Conservation (phyloP, 2,797 vertebrate genomes). For the Pogoniulus pusillus region DNA sequence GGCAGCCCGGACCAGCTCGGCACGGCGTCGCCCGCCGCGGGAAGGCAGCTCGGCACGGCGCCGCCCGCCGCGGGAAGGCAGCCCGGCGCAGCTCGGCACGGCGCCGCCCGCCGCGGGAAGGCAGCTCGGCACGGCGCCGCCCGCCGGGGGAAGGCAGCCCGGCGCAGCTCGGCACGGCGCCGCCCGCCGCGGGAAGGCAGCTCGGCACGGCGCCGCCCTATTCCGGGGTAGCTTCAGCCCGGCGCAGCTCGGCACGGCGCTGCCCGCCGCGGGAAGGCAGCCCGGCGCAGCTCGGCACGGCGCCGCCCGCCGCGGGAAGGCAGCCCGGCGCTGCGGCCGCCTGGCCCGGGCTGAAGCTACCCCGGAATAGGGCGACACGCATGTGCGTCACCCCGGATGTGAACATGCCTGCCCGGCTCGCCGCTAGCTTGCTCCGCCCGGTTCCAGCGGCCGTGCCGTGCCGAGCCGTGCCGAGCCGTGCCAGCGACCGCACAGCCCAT, state of each 20-base stretch:
- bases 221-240: background rate
- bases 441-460: background rate
- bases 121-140: background rate
- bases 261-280: no score
- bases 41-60: no score
- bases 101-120: no score
- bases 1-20: no score
- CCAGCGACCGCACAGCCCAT: background rate
- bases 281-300: no score
- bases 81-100: no score
- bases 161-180: background rate
- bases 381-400: conserved; percentile 92
- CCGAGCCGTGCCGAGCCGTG: background rate
- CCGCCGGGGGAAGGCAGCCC: background rate
- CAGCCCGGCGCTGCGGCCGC: conserved; percentile 12
- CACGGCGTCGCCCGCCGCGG: no score
- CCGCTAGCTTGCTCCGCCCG: conserved; percentile 27
- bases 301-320: background rate
- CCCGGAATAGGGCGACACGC: conserved; percentile 90
- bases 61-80: no score
- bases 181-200: background rate
- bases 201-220: no score
- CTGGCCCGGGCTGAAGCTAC: conserved; percentile 89
- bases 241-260: no score
- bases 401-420: conserved; percentile 63